A percentile compares a stretch with the other conserved stretches of the same genome.
Evolutionary conservation across 2,888 invertebrate species (phyloP).

Genomic region (Andricus curvator): DNA sequence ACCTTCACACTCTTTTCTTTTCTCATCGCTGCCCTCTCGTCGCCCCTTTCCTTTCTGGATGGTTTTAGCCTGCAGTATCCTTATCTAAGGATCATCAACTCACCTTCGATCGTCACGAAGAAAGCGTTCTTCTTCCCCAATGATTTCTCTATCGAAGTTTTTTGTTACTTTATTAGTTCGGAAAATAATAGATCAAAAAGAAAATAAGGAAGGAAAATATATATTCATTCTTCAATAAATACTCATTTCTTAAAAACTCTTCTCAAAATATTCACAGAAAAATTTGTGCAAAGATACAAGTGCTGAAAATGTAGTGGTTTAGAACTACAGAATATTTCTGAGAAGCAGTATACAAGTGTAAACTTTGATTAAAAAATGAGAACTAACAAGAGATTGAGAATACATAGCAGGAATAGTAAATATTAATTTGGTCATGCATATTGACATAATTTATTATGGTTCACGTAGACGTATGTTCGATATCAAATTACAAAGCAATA

Average conservation of each 20-base stretch:
- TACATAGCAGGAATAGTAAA: neutral
- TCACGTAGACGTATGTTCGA: conserved; percentile 5
- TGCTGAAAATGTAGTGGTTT: no score
- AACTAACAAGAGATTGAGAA: neutral
- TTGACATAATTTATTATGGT: conserved; percentile 26
- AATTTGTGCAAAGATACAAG: no score
- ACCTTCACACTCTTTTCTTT: neutral
- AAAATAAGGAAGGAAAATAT: neutral
- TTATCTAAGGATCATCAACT: neutral
- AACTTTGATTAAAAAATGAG: neutral
- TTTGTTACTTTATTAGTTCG: neutral
- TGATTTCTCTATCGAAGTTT: neutral
- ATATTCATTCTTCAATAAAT: neutral
- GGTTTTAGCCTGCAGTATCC: neutral
- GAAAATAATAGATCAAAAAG: neutral
- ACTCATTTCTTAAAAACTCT: neutral
- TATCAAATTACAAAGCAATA: conserved; percentile 27
- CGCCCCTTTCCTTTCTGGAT: neutral
- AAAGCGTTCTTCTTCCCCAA: neutral
- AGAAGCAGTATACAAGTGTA: no score
- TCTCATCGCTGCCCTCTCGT: neutral
- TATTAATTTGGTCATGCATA: neutral
- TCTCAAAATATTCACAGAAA: neutral
- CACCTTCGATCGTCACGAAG: neutral
- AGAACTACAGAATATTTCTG: no score